Conservation (phyloP, 2,113 vertebrate species). For the Agelaius tricolor region DNA sequence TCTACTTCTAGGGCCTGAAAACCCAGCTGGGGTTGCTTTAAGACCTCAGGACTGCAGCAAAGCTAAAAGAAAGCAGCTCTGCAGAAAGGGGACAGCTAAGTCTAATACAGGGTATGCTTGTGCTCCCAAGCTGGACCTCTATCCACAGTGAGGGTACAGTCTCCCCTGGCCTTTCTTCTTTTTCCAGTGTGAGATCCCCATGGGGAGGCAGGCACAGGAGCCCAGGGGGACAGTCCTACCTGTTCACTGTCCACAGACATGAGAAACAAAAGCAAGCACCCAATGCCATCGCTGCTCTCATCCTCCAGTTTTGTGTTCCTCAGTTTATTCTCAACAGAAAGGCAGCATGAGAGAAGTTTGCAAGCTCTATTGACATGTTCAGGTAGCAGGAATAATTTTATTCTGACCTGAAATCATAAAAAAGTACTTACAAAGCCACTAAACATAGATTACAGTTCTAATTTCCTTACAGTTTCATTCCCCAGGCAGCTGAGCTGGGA, state of each 20-base stretch:
- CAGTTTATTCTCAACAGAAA: not conserved
- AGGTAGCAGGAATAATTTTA: not conserved
- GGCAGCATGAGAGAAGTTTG: not conserved
- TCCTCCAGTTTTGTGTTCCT: not conserved
- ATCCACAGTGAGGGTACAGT: not conserved
- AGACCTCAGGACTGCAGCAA: not conserved
- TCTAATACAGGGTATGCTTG: not conserved
- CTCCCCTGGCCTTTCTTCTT: not conserved
- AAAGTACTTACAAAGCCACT: not conserved
- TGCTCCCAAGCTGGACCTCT: accelerated
- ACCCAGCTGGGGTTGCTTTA: not conserved
- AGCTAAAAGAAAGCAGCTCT: not conserved
- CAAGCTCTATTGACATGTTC: not conserved
- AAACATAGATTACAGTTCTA: not conserved
- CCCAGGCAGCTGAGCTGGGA: not conserved
- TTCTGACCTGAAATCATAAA: not conserved
- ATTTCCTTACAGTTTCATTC: too few relatives aligned
- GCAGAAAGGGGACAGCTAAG: not conserved
- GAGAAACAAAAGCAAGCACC: not conserved
- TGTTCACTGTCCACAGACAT: accelerated
- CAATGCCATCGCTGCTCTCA: accelerated
- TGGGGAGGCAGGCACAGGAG: not conserved
- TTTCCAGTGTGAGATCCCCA: not conserved
- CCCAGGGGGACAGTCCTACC: too few relatives aligned
- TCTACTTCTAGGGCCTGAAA: not conserved